A percentile compares a stretch with the other conserved stretches of the same genome.
These are phyloP conservation scores for Bombus huntii DNA, from an alignment of 1,140 invertebrate genomes.

Conservation along the genomic window DNA sequence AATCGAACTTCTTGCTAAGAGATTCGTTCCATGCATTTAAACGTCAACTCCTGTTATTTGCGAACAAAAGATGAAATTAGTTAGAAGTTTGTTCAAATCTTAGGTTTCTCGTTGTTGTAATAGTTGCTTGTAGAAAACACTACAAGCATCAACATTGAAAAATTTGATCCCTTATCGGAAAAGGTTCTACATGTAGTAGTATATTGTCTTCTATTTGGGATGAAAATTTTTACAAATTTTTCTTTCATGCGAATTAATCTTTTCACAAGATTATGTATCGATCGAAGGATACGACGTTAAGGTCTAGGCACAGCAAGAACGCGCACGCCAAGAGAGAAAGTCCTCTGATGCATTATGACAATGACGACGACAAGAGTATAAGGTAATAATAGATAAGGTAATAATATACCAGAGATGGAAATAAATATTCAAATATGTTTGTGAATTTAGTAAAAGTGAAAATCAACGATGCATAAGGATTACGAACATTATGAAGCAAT, in stretches of 20 bases:
- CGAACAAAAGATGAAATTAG: not conserved
- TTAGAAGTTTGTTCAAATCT: not conserved
- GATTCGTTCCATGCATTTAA: not conserved
- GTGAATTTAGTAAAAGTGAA: conserved; percentile 4
- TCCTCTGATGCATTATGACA: not conserved
- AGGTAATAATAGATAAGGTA: conserved; percentile 39
- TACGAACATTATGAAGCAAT: conserved; percentile 79
- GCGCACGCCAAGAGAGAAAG: conserved; percentile 22
- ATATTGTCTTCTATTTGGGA: not conserved
- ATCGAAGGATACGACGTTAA: conserved; percentile 53
- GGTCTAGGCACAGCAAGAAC: conserved; percentile 58
- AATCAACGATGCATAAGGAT: not conserved
- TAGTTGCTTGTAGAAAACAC: too few relatives aligned
- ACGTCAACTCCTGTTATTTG: not conserved
- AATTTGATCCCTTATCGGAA: not conserved
- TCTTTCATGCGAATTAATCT: not conserved
- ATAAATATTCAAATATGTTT: not conserved
- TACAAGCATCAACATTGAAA: too few relatives aligned
- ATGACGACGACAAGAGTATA: conserved; percentile 54
- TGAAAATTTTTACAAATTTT: not conserved
- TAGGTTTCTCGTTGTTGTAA: too few relatives aligned
- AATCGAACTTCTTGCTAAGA: not conserved
- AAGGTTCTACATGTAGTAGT: too few relatives aligned
- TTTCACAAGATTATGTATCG: conserved; percentile 36
- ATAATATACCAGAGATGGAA: not conserved